phyloP scores from a whole-genome alignment of 1,140 invertebrate genomes.

The Habropoda laboriosa region DNA sequence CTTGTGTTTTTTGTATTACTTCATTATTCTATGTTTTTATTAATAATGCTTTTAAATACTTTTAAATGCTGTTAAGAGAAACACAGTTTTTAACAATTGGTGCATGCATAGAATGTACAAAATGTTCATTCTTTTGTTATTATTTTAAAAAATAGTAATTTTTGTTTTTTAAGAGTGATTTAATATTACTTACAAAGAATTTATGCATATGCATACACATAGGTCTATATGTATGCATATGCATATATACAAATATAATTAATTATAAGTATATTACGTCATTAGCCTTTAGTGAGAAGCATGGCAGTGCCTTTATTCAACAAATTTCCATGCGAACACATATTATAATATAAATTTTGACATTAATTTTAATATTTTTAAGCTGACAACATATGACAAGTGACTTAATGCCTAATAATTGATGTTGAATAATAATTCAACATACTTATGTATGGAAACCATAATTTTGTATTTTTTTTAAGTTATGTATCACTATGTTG shows the following conservation, averaged over 20 bases:
- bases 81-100: neutral
- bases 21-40: neutral
- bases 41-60: neutral
- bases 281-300: conserved; percentile 48
- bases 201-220: conserved; percentile 42
- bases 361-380: conserved; percentile 19
- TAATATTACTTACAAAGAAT: conserved; percentile 33
- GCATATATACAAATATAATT: conserved; percentile 33
- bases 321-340: conserved; percentile 44
- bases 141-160: conserved; percentile 8
- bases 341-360: conserved; percentile 1
- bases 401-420: conserved; percentile 5
- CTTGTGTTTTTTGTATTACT: neutral
- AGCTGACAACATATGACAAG: conserved; percentile 8
- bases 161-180: conserved; percentile 30
- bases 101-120: neutral
- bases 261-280: conserved; percentile 31
- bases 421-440: neutral
- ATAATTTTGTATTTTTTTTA: neutral
- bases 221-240: conserved; percentile 40
- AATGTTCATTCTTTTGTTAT: neutral
- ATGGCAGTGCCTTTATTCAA: conserved; percentile 65
- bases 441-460: neutral
- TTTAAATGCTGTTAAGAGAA: neutral
- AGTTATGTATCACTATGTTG: neutral